Evolutionary conservation across 2,888 invertebrate genomes (phyloP), one percentile per base, ranked within the genome.

Genomic region (Silvanus unidentatus): DNA sequence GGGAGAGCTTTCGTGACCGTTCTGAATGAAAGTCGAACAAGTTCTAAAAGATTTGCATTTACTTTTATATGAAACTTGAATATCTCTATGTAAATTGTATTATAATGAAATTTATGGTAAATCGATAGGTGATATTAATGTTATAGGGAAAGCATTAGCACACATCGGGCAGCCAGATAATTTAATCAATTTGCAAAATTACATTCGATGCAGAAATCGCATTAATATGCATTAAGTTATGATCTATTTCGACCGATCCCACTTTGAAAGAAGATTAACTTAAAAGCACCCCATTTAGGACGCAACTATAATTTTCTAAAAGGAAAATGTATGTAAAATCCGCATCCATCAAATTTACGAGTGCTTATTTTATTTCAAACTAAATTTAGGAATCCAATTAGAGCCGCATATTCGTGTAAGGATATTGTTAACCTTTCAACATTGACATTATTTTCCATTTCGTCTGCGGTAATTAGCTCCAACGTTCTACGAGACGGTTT

Each of bases 31-130:
- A 58, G 55, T 54, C 52, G 53, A 46, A 49, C 54, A 50, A 53
- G 57, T 62, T 61, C 62, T 62, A 54, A 52, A 42, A 54, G 48
- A 62, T 64, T 61, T 59, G 60, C 63, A 63, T 62, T 62, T 50
- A 48, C 58, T 53, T 32, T 54, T 58, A 50, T 54, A 50, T 53
- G 52, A 49, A 50, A 44, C 47, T 51, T 52, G 58, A 60, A 58
- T 55, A 60, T 57, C 54, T 48, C 44, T 43, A 34, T 10, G 32
- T 43, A 30, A 22, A 44, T 49, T 47, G 47, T 47, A 44, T 50
- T 47, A 51, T 59, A 57, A 54, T 52, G 53, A 53, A 53, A 65
- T 62, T 61, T 62, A 63, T 61, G 62, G 50, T 45, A 55, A 62
- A 65, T 65, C 63, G 55, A 65, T 65, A 54, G 49, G 16, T 42